Percentiles rank a stretch among this genome's conserved stretches.
These are phyloP conservation scores for Microcebus lehilahytsara DNA, from an alignment of 2,113 vertebrate genomes.

Conservation along the genomic window DNA sequence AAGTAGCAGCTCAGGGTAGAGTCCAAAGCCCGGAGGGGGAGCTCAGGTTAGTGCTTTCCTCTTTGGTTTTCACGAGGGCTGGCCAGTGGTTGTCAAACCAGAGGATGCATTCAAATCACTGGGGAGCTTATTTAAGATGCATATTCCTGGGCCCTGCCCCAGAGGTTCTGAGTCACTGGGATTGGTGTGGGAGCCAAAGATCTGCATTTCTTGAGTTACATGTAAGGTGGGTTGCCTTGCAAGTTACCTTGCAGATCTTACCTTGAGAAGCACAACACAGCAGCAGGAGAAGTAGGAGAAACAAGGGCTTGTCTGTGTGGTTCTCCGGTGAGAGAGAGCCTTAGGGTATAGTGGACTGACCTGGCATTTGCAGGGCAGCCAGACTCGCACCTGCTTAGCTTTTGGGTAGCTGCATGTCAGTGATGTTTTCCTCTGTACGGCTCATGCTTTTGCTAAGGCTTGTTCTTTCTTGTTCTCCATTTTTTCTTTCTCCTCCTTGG, in stretches of 20 bases:
- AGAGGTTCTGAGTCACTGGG: background rate
- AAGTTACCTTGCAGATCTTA: background rate
- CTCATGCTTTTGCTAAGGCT: background rate
- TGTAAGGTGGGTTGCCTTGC: background rate
- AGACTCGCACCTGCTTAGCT: background rate
- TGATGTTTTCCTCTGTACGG: background rate
- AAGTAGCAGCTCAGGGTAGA: background rate
- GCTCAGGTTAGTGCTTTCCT: background rate
- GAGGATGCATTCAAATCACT: background rate
- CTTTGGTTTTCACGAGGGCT: background rate
- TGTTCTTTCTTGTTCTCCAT: background rate
- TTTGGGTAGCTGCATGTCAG: fast-evolving
- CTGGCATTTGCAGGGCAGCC: background rate
- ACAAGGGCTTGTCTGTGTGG: fast-evolving
- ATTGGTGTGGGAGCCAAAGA: background rate
- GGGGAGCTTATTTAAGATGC: background rate
- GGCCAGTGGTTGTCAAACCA: background rate
- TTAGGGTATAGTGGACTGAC: background rate
- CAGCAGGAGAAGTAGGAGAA: background rate
- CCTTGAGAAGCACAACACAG: background rate
- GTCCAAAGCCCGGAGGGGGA: background rate
- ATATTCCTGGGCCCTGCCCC: background rate
- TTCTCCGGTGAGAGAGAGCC: background rate
- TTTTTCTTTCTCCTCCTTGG: background rate
- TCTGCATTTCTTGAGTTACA: background rate